Base-by-base conservation (phyloP, 2,797 vertebrate species). In the Eleutherodactylus coqui region DNA sequence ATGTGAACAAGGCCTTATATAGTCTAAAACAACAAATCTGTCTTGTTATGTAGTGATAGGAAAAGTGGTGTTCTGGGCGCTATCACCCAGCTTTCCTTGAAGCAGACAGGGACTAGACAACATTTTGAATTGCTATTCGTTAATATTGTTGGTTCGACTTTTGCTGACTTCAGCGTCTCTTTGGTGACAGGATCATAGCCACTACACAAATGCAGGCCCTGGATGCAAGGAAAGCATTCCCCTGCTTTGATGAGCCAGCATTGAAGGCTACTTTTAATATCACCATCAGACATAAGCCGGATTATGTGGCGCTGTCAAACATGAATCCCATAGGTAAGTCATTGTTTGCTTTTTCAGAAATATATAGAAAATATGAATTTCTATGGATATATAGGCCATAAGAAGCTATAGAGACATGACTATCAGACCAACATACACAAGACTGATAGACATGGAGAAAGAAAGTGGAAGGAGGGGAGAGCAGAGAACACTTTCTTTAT, bases 161-260 rank as follows among this genome's bases (percentile, higher is more conserved):
- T 38, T 47, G 21, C 5, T 27, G 19, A 60, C 7, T 67, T 43
- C 64, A 17, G 0, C 81, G 24, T 69, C 34, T 3, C 0, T 6
- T 83, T 62, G 24, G 41, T 60, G 8, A 19, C 93, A 99, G 98
- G 89, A 91, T 99, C 87, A 88, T 98, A 45, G 98, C 98, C 87
- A 97, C 97, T 0, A 97, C 97, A 0, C 98, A 99, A 91, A 99
- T 99, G 98, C 95, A 99, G 90, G 93, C 97, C 0, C 89, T 97
- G 0, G 94, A 95, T 0, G 97, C 98, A 29, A 94, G 98, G 90
- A 97, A 99, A 89, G 91, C 96, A 8, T 99, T 99, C 89, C 98
- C 98, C 0, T 99, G 98, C 92, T 99, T 99, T 0, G 98, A 99
- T 0, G 98, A 99, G 89, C 98, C 98, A 0, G 96, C 95, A 82